Evolutionary conservation across 2,888 invertebrate species (phyloP).

Genomic region (Muschampia plurimacula): DNA sequence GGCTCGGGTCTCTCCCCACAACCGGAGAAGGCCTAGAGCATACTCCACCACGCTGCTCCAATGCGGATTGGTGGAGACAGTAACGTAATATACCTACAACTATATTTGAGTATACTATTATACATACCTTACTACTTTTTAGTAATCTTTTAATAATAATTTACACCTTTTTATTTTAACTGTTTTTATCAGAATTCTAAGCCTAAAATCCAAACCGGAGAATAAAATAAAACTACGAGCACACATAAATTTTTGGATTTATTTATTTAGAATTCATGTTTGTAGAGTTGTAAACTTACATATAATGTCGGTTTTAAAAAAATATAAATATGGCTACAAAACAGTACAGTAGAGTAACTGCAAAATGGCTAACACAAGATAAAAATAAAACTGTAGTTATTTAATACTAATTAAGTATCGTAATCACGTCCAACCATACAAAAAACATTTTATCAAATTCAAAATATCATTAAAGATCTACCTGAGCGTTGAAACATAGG

Average conservation of each 20-base stretch:
- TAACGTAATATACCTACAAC: too few species aligned
- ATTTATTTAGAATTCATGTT: constrained; percentile 83
- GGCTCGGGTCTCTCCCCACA: too few species aligned
- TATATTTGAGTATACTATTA: too few species aligned
- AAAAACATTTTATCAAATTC: constrained; percentile 28
- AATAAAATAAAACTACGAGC: constrained; percentile 50
- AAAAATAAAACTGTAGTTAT: constrained; percentile 50
- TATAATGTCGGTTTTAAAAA: constrained; percentile 79
- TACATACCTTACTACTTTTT: too few species aligned
- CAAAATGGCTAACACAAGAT: constrained; percentile 67
- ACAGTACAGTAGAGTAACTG: constrained; percentile 64
- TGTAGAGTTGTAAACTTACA: constrained; percentile 83
- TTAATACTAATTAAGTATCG: constrained; percentile 60
- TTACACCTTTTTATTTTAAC: too few species aligned
- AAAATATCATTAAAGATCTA: constrained; percentile 53
- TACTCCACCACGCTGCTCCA: too few species aligned
- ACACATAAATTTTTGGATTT: constrained; percentile 68
- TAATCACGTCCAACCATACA: constrained; percentile 58
- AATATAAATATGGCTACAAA: constrained; percentile 83
- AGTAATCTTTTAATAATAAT: too few species aligned
- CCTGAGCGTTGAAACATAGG: constrained; percentile 73
- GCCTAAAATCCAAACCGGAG: constrained; percentile 24
- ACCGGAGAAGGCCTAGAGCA: too few species aligned
- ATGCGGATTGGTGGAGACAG: too few species aligned
- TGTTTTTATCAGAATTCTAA: not conserved